phyloP scores from a whole-genome alignment of 2,888 invertebrate genomes.

The Mythimna impura region DNA sequence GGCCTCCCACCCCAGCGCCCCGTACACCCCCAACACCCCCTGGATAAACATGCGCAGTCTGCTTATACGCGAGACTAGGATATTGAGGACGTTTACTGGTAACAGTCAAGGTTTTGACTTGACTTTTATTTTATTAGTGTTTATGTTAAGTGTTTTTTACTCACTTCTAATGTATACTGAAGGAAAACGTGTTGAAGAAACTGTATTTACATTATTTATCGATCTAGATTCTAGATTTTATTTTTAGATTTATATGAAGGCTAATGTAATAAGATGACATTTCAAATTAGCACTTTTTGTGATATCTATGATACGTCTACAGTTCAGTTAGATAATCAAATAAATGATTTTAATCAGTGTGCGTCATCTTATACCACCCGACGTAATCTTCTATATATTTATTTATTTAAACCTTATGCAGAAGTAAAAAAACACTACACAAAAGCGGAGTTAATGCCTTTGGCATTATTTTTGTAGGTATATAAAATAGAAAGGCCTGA shows the following conservation, averaged over 20 bases:
- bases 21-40: slow-evolving; percentile 29
- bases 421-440: too few species aligned
- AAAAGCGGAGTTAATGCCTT: too few species aligned
- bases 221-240: background rate
- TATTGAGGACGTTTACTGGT: slow-evolving; percentile 48
- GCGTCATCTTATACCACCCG: too few species aligned
- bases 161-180: background rate
- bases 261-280: too few species aligned
- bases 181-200: background rate
- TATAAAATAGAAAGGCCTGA: too few species aligned
- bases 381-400: too few species aligned
- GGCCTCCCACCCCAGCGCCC: slow-evolving; percentile 19
- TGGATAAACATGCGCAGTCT: slow-evolving; percentile 45
- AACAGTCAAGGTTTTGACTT: slow-evolving; percentile 23
- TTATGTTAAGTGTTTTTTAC: background rate
- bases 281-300: too few species aligned
- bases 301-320: too few species aligned
- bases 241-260: background rate
- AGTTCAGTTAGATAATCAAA: too few species aligned
- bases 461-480: too few species aligned
- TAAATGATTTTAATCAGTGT: too few species aligned
- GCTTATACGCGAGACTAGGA: slow-evolving; percentile 24
- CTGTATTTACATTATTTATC: background rate
- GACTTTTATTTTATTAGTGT: background rate
- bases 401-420: too few species aligned